Conservation (phyloP, 2,113 vertebrate species). For the Aptenodytes patagonicus region DNA sequence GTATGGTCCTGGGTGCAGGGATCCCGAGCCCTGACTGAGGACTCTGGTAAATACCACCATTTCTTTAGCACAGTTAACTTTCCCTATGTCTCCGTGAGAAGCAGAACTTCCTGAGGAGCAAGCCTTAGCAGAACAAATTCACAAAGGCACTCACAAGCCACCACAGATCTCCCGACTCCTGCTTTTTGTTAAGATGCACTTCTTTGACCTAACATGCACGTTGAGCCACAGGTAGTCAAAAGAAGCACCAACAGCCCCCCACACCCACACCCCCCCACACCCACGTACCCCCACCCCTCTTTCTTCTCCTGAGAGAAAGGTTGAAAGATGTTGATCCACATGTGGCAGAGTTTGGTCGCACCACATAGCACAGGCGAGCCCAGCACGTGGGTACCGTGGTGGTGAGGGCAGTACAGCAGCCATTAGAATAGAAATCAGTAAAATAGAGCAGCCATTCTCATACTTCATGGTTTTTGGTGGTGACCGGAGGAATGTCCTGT, state of each 20-base stretch:
- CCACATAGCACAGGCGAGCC: background rate
- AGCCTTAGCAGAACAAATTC: background rate
- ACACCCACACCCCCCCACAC: too few species aligned
- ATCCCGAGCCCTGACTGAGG: background rate
- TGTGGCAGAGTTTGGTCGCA: fast-evolving
- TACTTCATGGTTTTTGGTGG: background rate
- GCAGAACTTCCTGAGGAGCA: background rate
- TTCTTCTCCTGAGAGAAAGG: background rate
- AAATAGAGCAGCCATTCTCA: background rate
- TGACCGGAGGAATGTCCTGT: background rate
- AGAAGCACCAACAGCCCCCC: background rate
- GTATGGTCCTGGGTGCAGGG: background rate
- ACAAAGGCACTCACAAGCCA: background rate
- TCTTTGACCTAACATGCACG: background rate
- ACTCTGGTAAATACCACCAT: background rate
- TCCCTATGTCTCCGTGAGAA: background rate
- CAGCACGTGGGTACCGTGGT: background rate
- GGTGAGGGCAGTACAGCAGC: background rate
- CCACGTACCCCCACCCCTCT: background rate
- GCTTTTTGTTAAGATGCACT: background rate
- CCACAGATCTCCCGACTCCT: background rate
- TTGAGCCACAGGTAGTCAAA: background rate
- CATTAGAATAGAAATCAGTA: background rate
- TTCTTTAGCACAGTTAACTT: background rate
- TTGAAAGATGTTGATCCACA: background rate